Base-by-base conservation (phyloP, 2,888 invertebrate species). In the Drosophila paranaensis region DNA sequence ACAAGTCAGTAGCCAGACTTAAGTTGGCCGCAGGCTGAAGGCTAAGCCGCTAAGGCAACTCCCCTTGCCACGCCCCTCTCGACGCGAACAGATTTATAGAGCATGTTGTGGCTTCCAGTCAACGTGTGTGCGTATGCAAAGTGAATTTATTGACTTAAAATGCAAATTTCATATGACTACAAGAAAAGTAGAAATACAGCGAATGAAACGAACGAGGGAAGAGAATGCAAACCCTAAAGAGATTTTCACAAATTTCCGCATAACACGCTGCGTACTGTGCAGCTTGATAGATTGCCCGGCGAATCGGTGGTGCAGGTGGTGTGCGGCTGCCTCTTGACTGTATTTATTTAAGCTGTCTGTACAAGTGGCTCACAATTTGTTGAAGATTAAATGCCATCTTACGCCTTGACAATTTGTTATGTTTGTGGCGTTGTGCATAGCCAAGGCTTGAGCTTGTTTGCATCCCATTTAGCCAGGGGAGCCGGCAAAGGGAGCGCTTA, bases 121-220 rank as follows among this genome's bases (percentile, higher is more conserved):
- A 72, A 70, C 77, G 74, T 71, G 79, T 73, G 72, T 77, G 82
- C 77, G 79, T 90, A 92, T 91, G 90, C 90, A 89, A 92, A 90
- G 90, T 90, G 90, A 91, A 92, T 92, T 92, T 92, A 92, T 92
- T 92, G 90, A 91, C 88, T 91, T 91, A 89, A 90, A 91, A 92
- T 92, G 90, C 90, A 91, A 92, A 91, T 92, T 90, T 90, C 68
- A 63, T 75, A 78, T 77, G 78, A 78, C 75, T 83, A 73, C 76
- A 72, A 62, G 55, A 57, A 48, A 39, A 60, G 25, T 46, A 25
- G 61, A 58, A 64, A 40, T 48, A 51, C 53, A 20, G 42, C n/a
- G 46, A 20, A 20, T 42, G 43, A 30, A 56, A 25, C 43, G 43
- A 37, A 56, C 27, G 39, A 57, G 40, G 40, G 40, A 40, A 16